Percentiles rank a stretch among this genome's conserved stretches.
Conservation (phyloP, 2,113 vertebrate species). For the Caranx ignobilis region DNA sequence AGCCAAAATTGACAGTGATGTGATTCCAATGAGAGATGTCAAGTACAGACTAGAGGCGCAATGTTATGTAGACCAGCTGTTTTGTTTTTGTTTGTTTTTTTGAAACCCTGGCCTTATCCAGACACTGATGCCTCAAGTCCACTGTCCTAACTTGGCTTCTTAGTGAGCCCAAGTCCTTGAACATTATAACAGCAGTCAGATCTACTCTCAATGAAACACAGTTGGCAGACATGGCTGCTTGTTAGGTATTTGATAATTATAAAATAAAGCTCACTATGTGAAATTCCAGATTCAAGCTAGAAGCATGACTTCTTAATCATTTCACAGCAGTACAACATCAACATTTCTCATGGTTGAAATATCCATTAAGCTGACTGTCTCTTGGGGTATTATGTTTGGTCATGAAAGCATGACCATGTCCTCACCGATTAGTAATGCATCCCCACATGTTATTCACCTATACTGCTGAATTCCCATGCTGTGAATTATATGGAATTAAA, state of each 20-base stretch:
- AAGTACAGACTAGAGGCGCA: background rate
- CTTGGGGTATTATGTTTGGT: background rate
- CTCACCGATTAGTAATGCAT: slow-evolving; percentile 16
- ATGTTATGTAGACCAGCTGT: background rate
- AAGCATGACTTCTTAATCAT: background rate
- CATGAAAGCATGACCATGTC: background rate
- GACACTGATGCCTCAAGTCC: background rate
- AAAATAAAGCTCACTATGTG: background rate
- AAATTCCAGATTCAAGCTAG: background rate
- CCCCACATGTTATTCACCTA: background rate
- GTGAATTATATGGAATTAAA: slow-evolving; percentile 33
- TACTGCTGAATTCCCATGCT: slow-evolving; percentile 30
- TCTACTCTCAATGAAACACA: background rate
- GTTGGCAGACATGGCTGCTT: background rate
- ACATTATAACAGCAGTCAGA: background rate
- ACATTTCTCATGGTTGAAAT: background rate
- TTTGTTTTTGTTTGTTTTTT: background rate
- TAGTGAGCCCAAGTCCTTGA: background rate
- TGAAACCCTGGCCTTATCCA: background rate
- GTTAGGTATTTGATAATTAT: background rate
- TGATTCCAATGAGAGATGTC: background rate
- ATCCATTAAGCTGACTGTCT: background rate
- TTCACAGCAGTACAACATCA: background rate
- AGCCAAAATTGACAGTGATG: slow-evolving; percentile 5
- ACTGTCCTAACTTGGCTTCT: background rate